Conservation (phyloP, 2,888 invertebrate species). For the Acleris cristana region DNA sequence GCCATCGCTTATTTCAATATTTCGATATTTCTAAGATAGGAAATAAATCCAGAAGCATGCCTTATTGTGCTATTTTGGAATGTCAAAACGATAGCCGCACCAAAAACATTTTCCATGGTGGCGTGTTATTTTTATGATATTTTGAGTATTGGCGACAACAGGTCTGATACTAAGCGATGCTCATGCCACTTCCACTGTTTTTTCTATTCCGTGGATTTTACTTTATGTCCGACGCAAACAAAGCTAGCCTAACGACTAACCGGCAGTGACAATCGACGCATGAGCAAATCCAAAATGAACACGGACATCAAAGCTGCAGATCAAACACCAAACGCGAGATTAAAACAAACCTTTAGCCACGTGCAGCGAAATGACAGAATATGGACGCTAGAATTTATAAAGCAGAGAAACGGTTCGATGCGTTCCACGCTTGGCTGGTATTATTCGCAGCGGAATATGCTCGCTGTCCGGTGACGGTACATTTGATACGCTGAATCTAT, state of each 20-base stretch:
- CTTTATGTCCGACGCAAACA: too few relatives aligned
- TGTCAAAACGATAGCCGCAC: too few relatives aligned
- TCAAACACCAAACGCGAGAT: constrained; percentile 12
- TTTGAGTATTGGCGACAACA: too few relatives aligned
- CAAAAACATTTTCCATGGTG: too few relatives aligned
- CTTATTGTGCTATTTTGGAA: too few relatives aligned
- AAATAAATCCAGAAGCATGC: too few relatives aligned
- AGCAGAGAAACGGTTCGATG: constrained; percentile 21
- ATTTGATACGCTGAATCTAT: background rate
- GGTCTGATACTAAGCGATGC: too few relatives aligned
- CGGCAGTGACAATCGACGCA: background rate
- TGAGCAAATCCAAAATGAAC: background rate
- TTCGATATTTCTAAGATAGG: too few relatives aligned
- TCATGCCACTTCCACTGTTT: too few relatives aligned
- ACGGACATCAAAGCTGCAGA: constrained; percentile 5
- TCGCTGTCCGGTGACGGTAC: background rate
- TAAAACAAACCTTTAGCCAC: constrained; percentile 26
- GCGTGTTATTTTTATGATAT: too few relatives aligned
- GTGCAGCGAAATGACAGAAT: constrained; percentile 11
- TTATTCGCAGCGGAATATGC: background rate
- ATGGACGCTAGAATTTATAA: constrained; percentile 19
- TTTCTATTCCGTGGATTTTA: too few relatives aligned
- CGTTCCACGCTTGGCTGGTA: constrained; percentile 19
- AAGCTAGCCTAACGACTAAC: constrained; percentile 10
- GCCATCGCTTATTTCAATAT: too few relatives aligned